These are phyloP conservation scores for Plectropomus leopardus DNA, from an alignment of 2,113 vertebrate genomes.

Conservation along the genomic window DNA sequence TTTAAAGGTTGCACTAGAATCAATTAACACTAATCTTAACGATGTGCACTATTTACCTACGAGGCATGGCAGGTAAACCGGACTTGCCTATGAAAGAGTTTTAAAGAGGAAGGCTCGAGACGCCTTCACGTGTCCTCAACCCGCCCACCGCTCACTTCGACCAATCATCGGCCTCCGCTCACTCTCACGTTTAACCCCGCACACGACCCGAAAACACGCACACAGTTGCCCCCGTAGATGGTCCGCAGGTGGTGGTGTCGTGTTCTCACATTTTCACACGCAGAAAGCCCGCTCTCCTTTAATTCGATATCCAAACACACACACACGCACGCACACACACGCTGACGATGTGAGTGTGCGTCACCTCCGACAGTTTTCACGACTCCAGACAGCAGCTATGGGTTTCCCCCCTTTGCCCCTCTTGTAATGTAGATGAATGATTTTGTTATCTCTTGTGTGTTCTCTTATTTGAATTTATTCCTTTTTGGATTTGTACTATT, in stretches of 20 bases:
- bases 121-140: conserved; percentile 48
- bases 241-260: conserved; percentile 64
- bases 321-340: conserved; percentile 26
- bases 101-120: conserved; percentile 63
- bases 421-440: conserved; percentile 71
- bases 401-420: conserved; percentile 62
- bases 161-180: conserved; percentile 66
- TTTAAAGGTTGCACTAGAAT: conserved; percentile 84
- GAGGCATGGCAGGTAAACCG: conserved; percentile 68
- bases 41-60: conserved; percentile 83
- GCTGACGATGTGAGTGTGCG: conserved; percentile 26
- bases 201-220: conserved; percentile 23
- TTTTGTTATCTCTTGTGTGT: conserved; percentile 73
- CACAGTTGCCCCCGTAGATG: conserved; percentile 45
- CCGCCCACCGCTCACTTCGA: conserved; percentile 40
- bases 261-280: conserved; percentile 33
- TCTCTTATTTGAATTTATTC: conserved; percentile 80
- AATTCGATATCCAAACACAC: conserved; percentile 45
- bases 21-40: conserved; percentile 83
- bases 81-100: conserved; percentile 67
- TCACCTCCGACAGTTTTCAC: conserved; percentile 33
- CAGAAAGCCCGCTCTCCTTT: conserved; percentile 54
- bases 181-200: conserved; percentile 46
- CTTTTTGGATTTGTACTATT: conserved; percentile 82
- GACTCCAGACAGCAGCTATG: conserved; percentile 65